These are phyloP conservation scores for Trachemys scripta DNA, from an alignment of 2,113 vertebrate species.

Conservation along the genomic window DNA sequence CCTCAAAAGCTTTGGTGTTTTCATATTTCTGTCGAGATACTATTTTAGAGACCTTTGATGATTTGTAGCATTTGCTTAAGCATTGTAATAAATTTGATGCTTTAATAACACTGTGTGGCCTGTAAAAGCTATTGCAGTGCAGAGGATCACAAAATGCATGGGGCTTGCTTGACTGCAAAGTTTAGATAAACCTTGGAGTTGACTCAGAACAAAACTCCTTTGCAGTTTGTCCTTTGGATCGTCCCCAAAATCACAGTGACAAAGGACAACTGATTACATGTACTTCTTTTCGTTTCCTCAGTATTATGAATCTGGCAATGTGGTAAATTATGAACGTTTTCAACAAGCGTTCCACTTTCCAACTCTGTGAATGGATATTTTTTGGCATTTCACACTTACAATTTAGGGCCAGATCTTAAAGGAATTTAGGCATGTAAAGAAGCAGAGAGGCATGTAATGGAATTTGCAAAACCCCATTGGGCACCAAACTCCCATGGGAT, in stretches of 20 bases:
- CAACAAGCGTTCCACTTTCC: not conserved
- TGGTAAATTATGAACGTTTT: not conserved
- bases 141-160: not conserved
- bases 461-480: not conserved
- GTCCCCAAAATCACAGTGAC: not conserved
- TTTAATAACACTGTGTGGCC: not conserved
- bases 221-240: not conserved
- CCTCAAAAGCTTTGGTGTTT: not conserved
- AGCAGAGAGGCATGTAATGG: not conserved
- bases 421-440: not conserved
- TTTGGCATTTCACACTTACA: not conserved
- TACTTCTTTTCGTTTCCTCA: not conserved
- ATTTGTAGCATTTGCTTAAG: not conserved
- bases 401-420: not conserved
- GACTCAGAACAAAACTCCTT: not conserved
- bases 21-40: not conserved
- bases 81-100: not conserved
- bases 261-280: fast-evolving
- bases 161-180: not conserved
- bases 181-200: not conserved
- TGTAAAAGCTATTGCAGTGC: not conserved
- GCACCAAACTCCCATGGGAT: not conserved
- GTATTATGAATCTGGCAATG: not conserved
- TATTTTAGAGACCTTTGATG: not conserved
- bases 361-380: not conserved